Conservation (phyloP, 2,797 vertebrate genomes). For the Agapornis canus region DNA sequence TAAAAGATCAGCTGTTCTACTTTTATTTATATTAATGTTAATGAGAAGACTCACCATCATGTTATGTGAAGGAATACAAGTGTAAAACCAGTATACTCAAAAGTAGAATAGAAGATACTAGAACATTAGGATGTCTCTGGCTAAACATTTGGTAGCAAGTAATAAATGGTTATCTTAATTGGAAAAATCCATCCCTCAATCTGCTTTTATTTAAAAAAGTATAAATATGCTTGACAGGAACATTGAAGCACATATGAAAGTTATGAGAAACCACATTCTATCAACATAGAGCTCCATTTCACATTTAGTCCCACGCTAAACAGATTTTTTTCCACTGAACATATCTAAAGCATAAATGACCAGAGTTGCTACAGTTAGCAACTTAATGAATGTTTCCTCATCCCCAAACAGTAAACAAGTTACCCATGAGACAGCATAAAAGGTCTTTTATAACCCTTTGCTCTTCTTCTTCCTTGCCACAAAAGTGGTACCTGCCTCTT, state of each 20-base stretch:
- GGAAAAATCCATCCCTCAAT: slow-evolving; percentile 43
- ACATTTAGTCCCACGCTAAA: neutral
- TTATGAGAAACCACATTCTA: neutral
- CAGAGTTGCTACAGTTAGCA: neutral
- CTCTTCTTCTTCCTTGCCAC: neutral
- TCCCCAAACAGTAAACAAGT: neutral
- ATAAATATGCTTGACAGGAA: slow-evolving; percentile 21
- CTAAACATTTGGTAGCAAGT: slow-evolving; percentile 25
- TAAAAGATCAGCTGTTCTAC: neutral
- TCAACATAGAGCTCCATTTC: neutral
- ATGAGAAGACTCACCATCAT: neutral
- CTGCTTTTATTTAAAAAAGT: slow-evolving; percentile 35
- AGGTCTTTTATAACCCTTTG: neutral
- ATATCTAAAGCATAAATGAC: slow-evolving; percentile 1
- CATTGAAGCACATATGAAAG: neutral
- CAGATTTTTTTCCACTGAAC: neutral
- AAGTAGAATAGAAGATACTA: neutral
- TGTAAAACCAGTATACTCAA: neutral
- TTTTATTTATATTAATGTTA: neutral
- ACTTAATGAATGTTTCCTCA: neutral
- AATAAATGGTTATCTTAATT: slow-evolving; percentile 25
- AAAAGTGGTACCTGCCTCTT: neutral
- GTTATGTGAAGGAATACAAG: neutral
- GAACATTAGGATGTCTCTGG: neutral
- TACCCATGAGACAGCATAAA: neutral